Base-by-base conservation (phyloP, 1,140 invertebrate genomes). In the Diorhabda sublineata region DNA sequence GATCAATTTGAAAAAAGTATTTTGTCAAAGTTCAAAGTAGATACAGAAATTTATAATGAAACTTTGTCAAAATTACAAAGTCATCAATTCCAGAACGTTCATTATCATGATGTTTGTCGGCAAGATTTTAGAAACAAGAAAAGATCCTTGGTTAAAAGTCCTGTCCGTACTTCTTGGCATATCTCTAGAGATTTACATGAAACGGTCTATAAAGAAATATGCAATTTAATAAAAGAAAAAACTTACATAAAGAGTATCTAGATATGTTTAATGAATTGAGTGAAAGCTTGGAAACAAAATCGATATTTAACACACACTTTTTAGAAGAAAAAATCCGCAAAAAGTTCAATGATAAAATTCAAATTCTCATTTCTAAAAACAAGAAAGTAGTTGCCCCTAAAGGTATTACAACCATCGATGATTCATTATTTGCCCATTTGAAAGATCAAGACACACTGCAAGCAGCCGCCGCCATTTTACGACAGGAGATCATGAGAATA, bases 361-460 rank as follows among this genome's bases (percentile, higher is more conserved):
- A 71, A 69, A 71, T 71, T 64, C 59, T 71, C 44, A 44, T 52
- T 58, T 69, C 47, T 4, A 71, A 69, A n/a, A 69, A 69, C 58
- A 71, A 68, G 69, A 71, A 71, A 71, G 64, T 65, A 64, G 42
- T 69, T 70, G 70, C 70, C 26, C 66, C 73, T 3, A 70, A 47
- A 71, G 64, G 71, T 58, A 57, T 74, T 60, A 61, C 71, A 60
- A 63, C 58, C 3, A 68, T 74, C 58, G 71, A 74, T 66, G 68
- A 72, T 1, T 74, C 71, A 45, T 65, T 74, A 66, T 74, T 74
- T 74, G 68, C 66, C 4, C 72, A 74, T 61, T 70, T 74, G 42
- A 74, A 74, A 66, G 71, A 73, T 42, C 66, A 74, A 61, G 69
- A 75, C 58, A 62, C 59, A 3, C 45, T 75, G 43, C 69, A 70